Base-by-base conservation (phyloP, 1,140 invertebrate species). In the Anastrepha obliqua region DNA sequence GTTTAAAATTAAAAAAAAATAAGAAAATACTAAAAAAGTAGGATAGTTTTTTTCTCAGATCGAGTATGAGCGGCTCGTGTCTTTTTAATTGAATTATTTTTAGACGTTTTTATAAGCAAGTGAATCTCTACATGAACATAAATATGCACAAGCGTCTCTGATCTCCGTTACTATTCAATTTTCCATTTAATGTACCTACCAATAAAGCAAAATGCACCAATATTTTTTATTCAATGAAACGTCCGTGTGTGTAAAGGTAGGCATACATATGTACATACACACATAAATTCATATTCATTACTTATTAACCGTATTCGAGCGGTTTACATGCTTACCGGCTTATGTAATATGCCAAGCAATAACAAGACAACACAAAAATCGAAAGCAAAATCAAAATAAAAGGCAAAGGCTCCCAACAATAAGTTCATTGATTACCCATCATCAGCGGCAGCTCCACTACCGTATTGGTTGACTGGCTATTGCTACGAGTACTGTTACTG, bases 341-440 rank as follows among this genome's bases (percentile, higher is more conserved):
- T 81, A 81, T 55, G 74, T 81, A 81, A 81, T 81, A 39, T n/a
- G 47, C 47, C 7, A n/a, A 58, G 47, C 20, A 81, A 67, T 29
- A 8, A 67, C 6, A 39, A 7, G 6, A 5, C 5, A 67, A 81
- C 2, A 81, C 13, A 47, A 81, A 81, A 81, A 81, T 3, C 7
- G 11, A 55, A 81, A 58, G 20, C 20, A 4, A 81, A 81, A 29
- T 51, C 74, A 13, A 58, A 81, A 29, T 29, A 29, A 29, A 81
- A 17, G 9, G 15, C 17, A 55, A 81, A 17, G 15, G 15, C 74
- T 15, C 47, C 47, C 17, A 17, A 81, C 74, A 81, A 81, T 55
- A 81, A 81, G 47, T 55, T 55, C 47, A 81, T 55, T 81, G 74
- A 81, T 58, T 81, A 81, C 17, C 74, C 47, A 81, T 81, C 74